Conservation (phyloP, 2,888 invertebrate genomes). For the Dromius quadrimaculatus region DNA sequence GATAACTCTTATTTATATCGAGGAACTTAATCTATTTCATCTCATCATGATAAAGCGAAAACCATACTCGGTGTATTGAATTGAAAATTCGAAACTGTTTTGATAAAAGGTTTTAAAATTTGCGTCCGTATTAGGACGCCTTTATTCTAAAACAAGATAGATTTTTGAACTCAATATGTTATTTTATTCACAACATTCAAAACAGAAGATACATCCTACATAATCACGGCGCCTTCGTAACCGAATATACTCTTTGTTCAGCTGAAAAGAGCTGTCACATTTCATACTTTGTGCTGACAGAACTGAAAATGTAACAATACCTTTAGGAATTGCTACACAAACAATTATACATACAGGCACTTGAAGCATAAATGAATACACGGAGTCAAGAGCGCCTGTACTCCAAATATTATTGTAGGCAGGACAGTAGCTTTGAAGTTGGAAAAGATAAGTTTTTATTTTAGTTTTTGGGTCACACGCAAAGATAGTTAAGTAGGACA, state of each 20-base stretch:
- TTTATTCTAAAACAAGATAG: too few species aligned
- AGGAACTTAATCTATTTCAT: too few species aligned
- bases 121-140: too few species aligned
- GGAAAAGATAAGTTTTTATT: constrained; percentile 2
- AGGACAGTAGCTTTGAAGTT: constrained; percentile 20
- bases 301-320: constrained; percentile 30
- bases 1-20: too few species aligned
- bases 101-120: too few species aligned
- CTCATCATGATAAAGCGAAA: too few species aligned
- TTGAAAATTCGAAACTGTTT: too few species aligned
- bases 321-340: neutral
- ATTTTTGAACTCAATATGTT: too few species aligned
- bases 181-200: too few species aligned
- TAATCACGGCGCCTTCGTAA: constrained; percentile 4
- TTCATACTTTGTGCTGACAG: constrained; percentile 28
- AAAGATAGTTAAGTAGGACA: constrained; percentile 12
- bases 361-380: constrained; percentile 4
- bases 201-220: neutral
- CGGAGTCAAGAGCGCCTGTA: constrained; percentile 5
- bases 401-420: constrained; percentile 5
- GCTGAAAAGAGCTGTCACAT: constrained; percentile 11
- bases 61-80: too few species aligned
- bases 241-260: neutral
- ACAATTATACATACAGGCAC: constrained; percentile 27
- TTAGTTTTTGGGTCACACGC: constrained; percentile 10